These are phyloP conservation scores for Puma concolor DNA, from an alignment of 2,113 vertebrate genomes.

Conservation along the genomic window DNA sequence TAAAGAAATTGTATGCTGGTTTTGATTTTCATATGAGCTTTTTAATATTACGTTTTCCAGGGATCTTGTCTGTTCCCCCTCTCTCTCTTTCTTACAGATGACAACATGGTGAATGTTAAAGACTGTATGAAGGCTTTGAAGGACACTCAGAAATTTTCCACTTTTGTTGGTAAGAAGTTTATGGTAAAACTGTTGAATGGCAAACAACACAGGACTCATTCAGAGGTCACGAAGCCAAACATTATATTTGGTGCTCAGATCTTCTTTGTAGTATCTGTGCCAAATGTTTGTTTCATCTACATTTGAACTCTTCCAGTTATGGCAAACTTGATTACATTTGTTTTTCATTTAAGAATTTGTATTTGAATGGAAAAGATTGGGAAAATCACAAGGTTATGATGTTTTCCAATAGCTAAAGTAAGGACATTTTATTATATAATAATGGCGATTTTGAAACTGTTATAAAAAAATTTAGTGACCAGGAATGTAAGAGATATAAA, in stretches of 20 bases:
- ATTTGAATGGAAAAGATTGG: not conserved
- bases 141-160: slow-evolving; percentile 54
- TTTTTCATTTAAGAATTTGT: not conserved
- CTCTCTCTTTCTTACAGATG: slow-evolving; percentile 39
- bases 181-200: not conserved
- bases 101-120: slow-evolving; percentile 56
- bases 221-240: not conserved
- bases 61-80: not conserved
- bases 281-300: not conserved
- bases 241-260: not conserved
- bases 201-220: not conserved
- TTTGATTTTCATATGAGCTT: not conserved
- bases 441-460: not conserved
- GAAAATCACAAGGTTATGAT: not conserved
- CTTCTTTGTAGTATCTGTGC: not conserved
- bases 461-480: not conserved
- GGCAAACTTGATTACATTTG: not conserved
- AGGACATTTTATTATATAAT: not conserved
- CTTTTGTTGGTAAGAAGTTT: slow-evolving; percentile 66
- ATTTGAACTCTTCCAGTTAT: not conserved
- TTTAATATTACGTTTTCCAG: not conserved
- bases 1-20: not conserved
- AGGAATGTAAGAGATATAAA: not conserved
- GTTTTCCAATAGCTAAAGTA: not conserved
- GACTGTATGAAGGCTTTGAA: slow-evolving; percentile 54